A percentile compares a stretch with the other conserved stretches of the same genome.
These are phyloP conservation scores for Drymodes brunneopygia DNA, from an alignment of 2,113 vertebrate genomes.

Conservation along the genomic window DNA sequence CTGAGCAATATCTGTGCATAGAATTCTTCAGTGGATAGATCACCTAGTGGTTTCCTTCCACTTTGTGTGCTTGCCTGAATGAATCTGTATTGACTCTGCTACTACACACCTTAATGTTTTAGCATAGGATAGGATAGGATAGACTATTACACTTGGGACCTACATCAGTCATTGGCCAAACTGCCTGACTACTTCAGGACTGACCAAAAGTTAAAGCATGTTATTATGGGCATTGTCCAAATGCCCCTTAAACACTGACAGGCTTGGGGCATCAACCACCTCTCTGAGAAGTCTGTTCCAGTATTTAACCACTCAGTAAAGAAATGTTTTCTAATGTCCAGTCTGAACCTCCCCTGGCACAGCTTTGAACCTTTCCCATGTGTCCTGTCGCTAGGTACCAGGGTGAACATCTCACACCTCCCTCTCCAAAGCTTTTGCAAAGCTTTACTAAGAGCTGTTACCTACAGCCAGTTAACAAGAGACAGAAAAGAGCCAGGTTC, in stretches of 20 bases:
- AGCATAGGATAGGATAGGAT: background rate
- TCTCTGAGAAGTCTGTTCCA: background rate
- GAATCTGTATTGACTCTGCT: background rate
- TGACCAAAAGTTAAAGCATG: background rate
- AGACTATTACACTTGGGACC: background rate
- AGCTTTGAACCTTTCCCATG: background rate
- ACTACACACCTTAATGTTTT: background rate
- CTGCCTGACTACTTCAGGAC: background rate
- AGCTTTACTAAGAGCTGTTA: background rate
- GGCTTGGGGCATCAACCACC: background rate
- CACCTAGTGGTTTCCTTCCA: background rate
- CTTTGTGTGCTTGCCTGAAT: background rate
- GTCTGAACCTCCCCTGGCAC: background rate
- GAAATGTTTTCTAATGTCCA: background rate
- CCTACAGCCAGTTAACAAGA: background rate
- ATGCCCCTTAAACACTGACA: background rate
- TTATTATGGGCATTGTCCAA: background rate
- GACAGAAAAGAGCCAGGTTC: background rate
- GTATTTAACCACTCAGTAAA: background rate
- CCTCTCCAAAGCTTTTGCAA: background rate
- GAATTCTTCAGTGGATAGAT: background rate
- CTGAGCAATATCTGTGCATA: background rate
- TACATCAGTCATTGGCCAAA: accelerated
- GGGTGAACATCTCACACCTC: background rate
- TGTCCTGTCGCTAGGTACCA: accelerated